phyloP scores from a whole-genome alignment of 2,113 vertebrate genomes.

The Struthidea cinerea region DNA sequence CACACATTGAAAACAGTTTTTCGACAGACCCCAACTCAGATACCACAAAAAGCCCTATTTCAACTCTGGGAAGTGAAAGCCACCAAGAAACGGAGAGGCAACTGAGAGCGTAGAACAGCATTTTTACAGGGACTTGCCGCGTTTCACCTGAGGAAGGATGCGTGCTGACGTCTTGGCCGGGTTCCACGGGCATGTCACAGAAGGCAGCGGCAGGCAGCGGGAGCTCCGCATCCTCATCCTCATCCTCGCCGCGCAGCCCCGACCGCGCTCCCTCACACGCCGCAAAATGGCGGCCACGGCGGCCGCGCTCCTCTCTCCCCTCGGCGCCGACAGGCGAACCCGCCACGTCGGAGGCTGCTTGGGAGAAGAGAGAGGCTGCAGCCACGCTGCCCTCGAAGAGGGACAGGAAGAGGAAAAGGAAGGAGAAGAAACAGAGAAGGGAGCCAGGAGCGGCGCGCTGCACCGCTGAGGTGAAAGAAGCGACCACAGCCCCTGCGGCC shows the following conservation, averaged over 20 bases:
- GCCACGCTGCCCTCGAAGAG: accelerated
- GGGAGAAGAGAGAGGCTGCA: too few species aligned
- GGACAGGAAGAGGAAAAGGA: not conserved
- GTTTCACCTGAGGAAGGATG: not conserved
- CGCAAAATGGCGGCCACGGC: not conserved
- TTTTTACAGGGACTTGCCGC: accelerated
- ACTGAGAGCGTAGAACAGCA: accelerated
- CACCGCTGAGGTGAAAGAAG: accelerated
- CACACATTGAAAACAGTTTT: accelerated
- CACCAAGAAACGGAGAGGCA: not conserved
- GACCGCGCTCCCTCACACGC: accelerated
- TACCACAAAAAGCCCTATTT: not conserved
- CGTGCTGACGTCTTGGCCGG: accelerated
- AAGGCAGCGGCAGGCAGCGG: accelerated
- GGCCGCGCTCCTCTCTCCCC: accelerated
- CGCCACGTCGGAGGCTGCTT: accelerated
- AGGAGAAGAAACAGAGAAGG: too few species aligned
- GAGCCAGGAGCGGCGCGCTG: accelerated
- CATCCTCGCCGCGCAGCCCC: accelerated
- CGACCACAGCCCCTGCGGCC: accelerated
- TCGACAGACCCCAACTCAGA: not conserved
- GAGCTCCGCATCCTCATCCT: accelerated
- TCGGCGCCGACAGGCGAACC: accelerated
- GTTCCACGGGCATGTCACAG: accelerated
- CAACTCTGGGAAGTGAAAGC: accelerated